Evolutionary conservation across 2,888 invertebrate genomes (phyloP).

Genomic region (Acleris literana): DNA sequence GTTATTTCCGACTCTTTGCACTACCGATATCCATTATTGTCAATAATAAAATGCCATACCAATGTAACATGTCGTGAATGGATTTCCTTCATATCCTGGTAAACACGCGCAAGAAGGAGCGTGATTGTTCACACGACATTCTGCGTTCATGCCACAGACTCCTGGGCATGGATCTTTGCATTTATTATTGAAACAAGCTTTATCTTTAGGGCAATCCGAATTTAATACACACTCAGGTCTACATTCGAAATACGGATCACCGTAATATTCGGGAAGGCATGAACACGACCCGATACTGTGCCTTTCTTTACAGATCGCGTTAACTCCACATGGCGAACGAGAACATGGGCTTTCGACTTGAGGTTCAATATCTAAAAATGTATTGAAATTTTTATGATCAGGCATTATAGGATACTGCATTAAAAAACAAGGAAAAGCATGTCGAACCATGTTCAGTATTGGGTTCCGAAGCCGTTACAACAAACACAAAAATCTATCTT

Average conservation of each 20-base stretch:
- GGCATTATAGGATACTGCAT: not conserved
- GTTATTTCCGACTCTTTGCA: conserved; percentile 5
- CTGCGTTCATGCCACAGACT: conserved; percentile 92
- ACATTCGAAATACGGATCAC: conserved; percentile 93
- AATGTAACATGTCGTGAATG: conserved; percentile 88
- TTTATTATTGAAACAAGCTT: conserved; percentile 92
- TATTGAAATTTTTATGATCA: conserved; percentile 1
- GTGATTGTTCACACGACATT: conserved; percentile 92
- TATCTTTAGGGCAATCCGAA: conserved; percentile 90
- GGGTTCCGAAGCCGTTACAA: no score
- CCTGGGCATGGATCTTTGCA: conserved; percentile 93
- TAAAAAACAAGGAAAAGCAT: not conserved
- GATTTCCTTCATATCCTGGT: conserved; percentile 90
- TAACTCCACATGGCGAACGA: conserved; percentile 93
- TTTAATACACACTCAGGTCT: conserved; percentile 95
- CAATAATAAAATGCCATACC: conserved; percentile 51
- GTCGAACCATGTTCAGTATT: no score
- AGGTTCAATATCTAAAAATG: conserved; percentile 81
- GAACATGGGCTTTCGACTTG: conserved; percentile 86
- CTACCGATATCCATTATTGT: conserved; percentile 1
- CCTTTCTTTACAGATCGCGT: conserved; percentile 92
- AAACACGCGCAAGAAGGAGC: conserved; percentile 90
- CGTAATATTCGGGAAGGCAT: conserved; percentile 91
- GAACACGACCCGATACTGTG: conserved; percentile 92
- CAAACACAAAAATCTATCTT: no score